Conservation (phyloP, 2,113 vertebrate species). For the Stigmatopora nigra region DNA sequence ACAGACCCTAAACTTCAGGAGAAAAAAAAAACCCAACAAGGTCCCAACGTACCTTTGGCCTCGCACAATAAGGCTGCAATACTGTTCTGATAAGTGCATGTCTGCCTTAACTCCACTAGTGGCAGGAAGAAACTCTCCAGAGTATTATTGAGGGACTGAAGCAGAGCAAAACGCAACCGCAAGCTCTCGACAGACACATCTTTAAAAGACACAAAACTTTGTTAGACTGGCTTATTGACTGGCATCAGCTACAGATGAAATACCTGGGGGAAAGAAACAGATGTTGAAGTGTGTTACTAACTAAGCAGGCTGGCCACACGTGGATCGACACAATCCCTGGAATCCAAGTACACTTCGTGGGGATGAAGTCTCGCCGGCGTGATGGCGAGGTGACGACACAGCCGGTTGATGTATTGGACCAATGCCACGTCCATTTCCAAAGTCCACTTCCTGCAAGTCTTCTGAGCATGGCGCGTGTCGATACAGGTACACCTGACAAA, state of each 20-base stretch:
- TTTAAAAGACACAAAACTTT: conserved; percentile 40
- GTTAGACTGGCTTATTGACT: background rate
- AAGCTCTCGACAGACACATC: conserved; percentile 88
- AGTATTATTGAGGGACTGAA: conserved; percentile 92
- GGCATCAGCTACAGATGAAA: background rate
- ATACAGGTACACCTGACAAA: conserved; percentile 84
- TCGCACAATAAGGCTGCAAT: conserved; percentile 84
- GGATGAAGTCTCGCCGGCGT: conserved; percentile 90
- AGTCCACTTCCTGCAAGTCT: conserved; percentile 86
- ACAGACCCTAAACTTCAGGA: background rate
- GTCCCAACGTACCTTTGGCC: conserved; percentile 80
- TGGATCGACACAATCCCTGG: conserved; percentile 80
- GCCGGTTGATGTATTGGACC: conserved; percentile 87
- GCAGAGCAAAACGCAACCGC: conserved; percentile 86
- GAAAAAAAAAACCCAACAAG: background rate
- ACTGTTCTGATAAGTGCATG: conserved; percentile 77
- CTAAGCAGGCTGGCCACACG: conserved; percentile 82
- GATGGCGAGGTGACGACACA: conserved; percentile 93
- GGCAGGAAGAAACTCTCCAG: conserved; percentile 94
- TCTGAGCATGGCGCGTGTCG: conserved; percentile 87
- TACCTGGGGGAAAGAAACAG: background rate
- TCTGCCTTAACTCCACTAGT: conserved; percentile 89
- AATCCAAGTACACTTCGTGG: conserved; percentile 91
- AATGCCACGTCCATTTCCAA: conserved; percentile 93
- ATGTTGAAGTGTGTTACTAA: conserved; percentile 52